phyloP scores from a whole-genome alignment of 2,113 vertebrate genomes.

The Caretta caretta region DNA sequence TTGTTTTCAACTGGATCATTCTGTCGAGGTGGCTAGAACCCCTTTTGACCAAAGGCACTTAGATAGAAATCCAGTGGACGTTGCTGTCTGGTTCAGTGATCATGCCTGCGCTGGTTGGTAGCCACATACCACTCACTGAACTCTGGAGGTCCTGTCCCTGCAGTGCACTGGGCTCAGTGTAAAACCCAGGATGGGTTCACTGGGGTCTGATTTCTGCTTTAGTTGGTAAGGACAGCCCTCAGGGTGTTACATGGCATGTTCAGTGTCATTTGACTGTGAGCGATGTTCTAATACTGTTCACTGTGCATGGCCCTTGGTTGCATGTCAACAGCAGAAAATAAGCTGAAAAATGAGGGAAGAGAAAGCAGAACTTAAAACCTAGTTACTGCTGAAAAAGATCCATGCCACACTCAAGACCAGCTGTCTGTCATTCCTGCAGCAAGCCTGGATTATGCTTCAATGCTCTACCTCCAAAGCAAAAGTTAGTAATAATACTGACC shows the following conservation, averaged over 20 bases:
- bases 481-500: constrained; percentile 21
- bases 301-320: neutral
- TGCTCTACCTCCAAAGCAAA: constrained; percentile 1
- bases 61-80: neutral
- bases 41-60: neutral
- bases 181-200: neutral
- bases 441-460: constrained; percentile 47
- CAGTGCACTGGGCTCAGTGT: neutral
- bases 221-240: neutral
- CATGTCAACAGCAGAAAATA: constrained; percentile 10
- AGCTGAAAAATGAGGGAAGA: constrained; percentile 12
- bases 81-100: neutral
- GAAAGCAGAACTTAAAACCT: constrained; percentile 9
- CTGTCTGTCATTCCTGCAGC: constrained; percentile 30
- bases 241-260: accelerated
- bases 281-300: neutral
- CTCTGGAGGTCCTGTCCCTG: neutral
- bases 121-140: neutral
- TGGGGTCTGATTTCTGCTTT: neutral
- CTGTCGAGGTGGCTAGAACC: neutral
- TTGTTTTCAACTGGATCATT: neutral
- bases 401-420: neutral
- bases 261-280: neutral
- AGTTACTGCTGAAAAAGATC: neutral
- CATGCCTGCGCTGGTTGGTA: neutral